Evolutionary conservation across 1,140 invertebrate genomes (phyloP).

Genomic region (Bombus haemorrhoidalis): DNA sequence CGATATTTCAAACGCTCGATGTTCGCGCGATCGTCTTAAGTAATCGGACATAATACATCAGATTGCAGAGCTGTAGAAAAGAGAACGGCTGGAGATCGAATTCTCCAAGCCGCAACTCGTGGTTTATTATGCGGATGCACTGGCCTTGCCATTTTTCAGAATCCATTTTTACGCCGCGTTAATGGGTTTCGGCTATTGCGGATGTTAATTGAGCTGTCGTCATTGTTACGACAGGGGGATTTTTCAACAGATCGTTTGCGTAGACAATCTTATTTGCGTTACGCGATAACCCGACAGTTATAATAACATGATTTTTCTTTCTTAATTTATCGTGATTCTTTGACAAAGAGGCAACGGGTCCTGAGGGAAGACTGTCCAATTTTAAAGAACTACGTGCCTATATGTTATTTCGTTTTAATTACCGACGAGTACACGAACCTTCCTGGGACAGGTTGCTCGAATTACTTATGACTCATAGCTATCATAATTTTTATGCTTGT

Average conservation of each 20-base stretch:
- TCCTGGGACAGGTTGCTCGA: too few species aligned
- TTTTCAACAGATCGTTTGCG: not conserved
- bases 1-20: conserved; percentile 16
- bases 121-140: conserved; percentile 12
- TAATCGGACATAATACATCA: conserved; percentile 24
- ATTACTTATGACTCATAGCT: not conserved
- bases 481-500: too few species aligned
- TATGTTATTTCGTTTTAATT: too few species aligned
- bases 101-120: not conserved
- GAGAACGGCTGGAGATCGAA: conserved; percentile 2
- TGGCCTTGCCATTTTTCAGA: conserved; percentile 18
- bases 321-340: not conserved
- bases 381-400: too few species aligned
- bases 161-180: not conserved
- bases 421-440: too few species aligned
- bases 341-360: not conserved
- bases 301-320: not conserved
- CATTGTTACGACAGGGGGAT: not conserved
- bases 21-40: conserved; percentile 6
- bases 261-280: not conserved
- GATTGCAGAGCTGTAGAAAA: not conserved
- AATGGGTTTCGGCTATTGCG: not conserved
- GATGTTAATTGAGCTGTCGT: not conserved
- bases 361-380: too few species aligned
- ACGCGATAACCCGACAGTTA: not conserved